Percentiles rank a stretch among this genome's conserved stretches.
These are phyloP conservation scores for Carabus problematicus DNA, from an alignment of 2,888 invertebrate genomes.

Conservation along the genomic window DNA sequence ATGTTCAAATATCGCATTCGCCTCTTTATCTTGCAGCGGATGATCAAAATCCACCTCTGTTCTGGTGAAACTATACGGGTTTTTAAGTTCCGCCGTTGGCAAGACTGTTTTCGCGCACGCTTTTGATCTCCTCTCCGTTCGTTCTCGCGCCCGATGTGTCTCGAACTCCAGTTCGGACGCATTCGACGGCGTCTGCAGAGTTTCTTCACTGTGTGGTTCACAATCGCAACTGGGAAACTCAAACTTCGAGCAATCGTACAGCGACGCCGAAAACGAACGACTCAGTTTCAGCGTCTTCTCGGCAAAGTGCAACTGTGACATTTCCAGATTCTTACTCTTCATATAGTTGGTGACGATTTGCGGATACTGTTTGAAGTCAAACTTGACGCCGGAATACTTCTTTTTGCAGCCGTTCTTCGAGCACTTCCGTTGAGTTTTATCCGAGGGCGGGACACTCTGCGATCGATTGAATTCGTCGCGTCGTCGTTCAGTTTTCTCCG, in stretches of 20 bases:
- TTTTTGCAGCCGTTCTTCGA: conserved; percentile 54
- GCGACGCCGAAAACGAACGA: conserved; percentile 43
- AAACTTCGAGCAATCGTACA: conserved; percentile 45
- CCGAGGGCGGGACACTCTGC: conserved; percentile 55
- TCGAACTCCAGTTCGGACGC: conserved; percentile 75
- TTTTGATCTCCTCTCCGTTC: conserved; percentile 38
- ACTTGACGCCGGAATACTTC: conserved; percentile 75
- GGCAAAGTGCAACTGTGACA: conserved; percentile 66
- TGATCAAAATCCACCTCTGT: conserved; percentile 24
- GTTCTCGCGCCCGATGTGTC: conserved; percentile 54
- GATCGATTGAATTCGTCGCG: conserved; percentile 47
- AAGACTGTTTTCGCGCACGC: conserved; percentile 19
- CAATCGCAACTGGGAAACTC: conserved; percentile 53
- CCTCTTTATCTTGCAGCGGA: conserved; percentile 28
- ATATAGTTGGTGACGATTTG: conserved; percentile 78
- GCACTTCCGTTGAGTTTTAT: conserved; percentile 44
- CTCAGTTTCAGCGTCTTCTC: conserved; percentile 65
- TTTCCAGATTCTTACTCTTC: conserved; percentile 76
- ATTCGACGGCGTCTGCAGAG: conserved; percentile 78
- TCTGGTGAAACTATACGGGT: not conserved
- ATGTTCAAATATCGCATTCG: conserved; percentile 45
- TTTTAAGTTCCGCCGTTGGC: not conserved
- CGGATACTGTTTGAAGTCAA: conserved; percentile 76
- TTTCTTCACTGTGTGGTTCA: conserved; percentile 64
- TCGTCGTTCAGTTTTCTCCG: conserved; percentile 46